These are phyloP conservation scores for Polypterus bichir DNA, from an alignment of 2,113 vertebrate species.

Conservation along the genomic window DNA sequence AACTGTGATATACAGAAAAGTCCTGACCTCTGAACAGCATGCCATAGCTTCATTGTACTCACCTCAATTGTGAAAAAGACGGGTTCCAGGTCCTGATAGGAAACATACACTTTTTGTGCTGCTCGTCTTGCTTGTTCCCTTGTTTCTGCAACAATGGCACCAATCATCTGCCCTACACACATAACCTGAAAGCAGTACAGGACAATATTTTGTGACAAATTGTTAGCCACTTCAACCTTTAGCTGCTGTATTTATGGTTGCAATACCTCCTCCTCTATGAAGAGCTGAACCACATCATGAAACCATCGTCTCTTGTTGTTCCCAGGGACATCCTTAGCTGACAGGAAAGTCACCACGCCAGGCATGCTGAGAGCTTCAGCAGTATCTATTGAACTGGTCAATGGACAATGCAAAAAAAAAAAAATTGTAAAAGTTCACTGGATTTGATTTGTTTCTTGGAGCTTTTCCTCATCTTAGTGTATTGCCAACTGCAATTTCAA, in stretches of 20 bases:
- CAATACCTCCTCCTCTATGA: constrained; percentile 37
- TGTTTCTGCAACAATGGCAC: constrained; percentile 41
- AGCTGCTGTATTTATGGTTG: background rate
- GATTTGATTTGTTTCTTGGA: too few relatives aligned
- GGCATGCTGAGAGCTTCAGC: constrained; percentile 39
- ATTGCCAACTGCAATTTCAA: too few relatives aligned
- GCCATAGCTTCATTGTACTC: background rate
- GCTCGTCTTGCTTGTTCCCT: constrained; percentile 39
- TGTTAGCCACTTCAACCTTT: background rate
- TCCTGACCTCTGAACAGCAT: too few relatives aligned
- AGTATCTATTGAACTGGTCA: constrained; percentile 38
- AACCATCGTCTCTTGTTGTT: constrained; percentile 22
- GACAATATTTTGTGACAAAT: background rate
- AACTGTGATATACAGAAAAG: too few relatives aligned
- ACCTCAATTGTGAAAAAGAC: constrained; percentile 46
- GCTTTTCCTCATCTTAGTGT: too few relatives aligned
- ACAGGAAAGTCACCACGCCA: constrained; percentile 49
- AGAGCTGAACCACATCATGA: constrained; percentile 34
- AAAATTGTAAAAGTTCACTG: too few relatives aligned
- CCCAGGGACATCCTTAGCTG: constrained; percentile 46
- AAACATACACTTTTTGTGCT: constrained; percentile 35
- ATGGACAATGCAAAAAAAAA: too few relatives aligned
- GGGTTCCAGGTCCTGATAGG: constrained; percentile 42
- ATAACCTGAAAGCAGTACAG: constrained; percentile 30
- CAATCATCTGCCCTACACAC: constrained; percentile 47